Percentiles rank a stretch among this genome's conserved stretches.
Evolutionary conservation across 2,113 vertebrate genomes (phyloP).

Genomic region (Dermatemys mawii): DNA sequence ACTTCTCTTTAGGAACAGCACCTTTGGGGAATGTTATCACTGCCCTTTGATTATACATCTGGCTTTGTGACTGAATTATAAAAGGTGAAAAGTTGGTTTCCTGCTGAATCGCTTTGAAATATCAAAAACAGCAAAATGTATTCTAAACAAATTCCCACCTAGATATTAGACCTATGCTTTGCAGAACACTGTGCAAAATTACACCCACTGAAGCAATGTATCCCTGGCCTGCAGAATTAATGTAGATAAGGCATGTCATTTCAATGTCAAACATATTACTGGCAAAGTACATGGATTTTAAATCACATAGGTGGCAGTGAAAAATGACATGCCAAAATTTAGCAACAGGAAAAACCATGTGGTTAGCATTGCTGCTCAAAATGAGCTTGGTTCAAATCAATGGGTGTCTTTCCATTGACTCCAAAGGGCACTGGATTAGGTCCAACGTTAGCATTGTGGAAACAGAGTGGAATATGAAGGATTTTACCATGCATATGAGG

Average conservation of each 20-base stretch:
- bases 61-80: not conserved
- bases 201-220: rapidly evolving
- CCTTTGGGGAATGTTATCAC: not conserved
- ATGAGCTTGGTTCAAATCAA: not conserved
- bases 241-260: not conserved
- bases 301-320: not conserved
- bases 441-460: not conserved
- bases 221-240: not conserved
- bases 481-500: not conserved
- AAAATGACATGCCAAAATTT: not conserved
- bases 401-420: not conserved
- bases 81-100: not conserved
- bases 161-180: not conserved
- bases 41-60: not conserved
- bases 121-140: not conserved
- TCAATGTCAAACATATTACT: not conserved
- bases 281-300: not conserved
- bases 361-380: not conserved
- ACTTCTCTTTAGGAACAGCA: not conserved
- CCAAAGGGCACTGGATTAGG: not conserved
- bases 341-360: not conserved
- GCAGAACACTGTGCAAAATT: not conserved
- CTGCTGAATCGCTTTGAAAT: not conserved
- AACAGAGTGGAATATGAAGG: not conserved
- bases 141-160: not conserved